Conservation (phyloP, 2,888 invertebrate species). For the Cistogaster globosa region DNA sequence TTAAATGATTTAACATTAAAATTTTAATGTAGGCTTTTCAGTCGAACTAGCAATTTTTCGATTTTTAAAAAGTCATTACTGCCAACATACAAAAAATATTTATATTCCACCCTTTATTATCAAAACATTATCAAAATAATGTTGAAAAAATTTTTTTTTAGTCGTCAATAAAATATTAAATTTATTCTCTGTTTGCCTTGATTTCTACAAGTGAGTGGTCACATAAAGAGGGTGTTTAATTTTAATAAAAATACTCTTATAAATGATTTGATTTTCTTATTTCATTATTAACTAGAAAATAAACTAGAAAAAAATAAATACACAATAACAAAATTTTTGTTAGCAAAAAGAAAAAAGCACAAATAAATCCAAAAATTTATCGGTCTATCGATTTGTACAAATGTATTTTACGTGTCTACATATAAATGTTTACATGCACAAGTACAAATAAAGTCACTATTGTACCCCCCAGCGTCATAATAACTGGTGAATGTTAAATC, state of each 20-base stretch:
- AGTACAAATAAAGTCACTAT: conserved; percentile 37
- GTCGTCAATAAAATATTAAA: conserved; percentile 3
- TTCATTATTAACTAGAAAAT: conserved; percentile 46
- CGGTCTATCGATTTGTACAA: conserved; percentile 22
- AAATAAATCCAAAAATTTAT: conserved; percentile 36
- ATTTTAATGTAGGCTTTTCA: too few relatives aligned
- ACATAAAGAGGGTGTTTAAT: conserved; percentile 48
- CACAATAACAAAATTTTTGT: conserved; percentile 13
- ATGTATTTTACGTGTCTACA: conserved; percentile 19
- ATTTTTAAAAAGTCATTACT: too few relatives aligned
- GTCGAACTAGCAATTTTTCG: too few relatives aligned
- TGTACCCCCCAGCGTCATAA: conserved; percentile 78
- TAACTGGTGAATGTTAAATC: conserved; percentile 79
- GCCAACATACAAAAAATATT: too few relatives aligned
- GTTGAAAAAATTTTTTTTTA: not conserved
- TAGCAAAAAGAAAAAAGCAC: conserved; percentile 8
- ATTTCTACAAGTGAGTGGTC: conserved; percentile 30
- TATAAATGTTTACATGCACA: not conserved
- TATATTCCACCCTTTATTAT: not conserved
- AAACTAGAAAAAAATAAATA: conserved; percentile 26
- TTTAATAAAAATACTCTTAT: conserved; percentile 63
- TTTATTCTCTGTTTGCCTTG: conserved; percentile 4
- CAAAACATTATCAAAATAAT: conserved; percentile 41
- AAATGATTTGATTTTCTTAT: conserved; percentile 68
- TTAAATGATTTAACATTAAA: too few relatives aligned